These are phyloP conservation scores for Atrina japonica DNA, from an alignment of 2,888 invertebrate genomes.

Conservation along the genomic window DNA sequence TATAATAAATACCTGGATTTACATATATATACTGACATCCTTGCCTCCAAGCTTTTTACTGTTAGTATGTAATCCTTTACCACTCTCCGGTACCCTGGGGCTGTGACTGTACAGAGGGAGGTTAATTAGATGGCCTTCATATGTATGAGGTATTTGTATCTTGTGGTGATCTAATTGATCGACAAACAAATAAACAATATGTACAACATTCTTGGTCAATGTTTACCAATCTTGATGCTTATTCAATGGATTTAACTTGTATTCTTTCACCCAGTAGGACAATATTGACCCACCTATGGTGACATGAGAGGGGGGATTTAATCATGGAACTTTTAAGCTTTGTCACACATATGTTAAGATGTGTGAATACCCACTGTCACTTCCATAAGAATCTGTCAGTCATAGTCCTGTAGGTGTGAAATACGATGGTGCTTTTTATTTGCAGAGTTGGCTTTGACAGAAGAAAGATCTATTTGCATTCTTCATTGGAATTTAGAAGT, in stretches of 20 bases:
- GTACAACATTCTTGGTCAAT: constrained; percentile 13
- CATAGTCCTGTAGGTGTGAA: constrained; percentile 2
- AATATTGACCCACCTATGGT: constrained; percentile 19
- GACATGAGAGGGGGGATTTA: not conserved
- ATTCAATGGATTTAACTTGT: constrained; percentile 18
- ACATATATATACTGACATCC: no score
- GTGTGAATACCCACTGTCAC: constrained; percentile 1
- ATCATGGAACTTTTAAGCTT: no score
- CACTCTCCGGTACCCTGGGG: no score
- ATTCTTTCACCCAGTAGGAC: constrained; percentile 11
- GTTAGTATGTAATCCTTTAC: no score
- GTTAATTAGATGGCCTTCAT: no score
- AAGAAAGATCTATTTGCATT: no score
- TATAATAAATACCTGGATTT: no score
- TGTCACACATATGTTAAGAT: not conserved
- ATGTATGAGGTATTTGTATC: no score
- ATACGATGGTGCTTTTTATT: constrained; percentile 3
- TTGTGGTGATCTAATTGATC: constrained; percentile 3
- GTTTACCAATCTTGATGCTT: constrained; percentile 19
- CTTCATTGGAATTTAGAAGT: no score
- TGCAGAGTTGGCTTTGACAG: constrained; percentile 4
- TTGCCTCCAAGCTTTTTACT: no score
- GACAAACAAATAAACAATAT: constrained; percentile 21
- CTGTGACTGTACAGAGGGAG: no score
- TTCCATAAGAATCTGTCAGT: not conserved